Evolutionary conservation across 2,888 invertebrate genomes (phyloP).

Genomic region (Drosophila recens): DNA sequence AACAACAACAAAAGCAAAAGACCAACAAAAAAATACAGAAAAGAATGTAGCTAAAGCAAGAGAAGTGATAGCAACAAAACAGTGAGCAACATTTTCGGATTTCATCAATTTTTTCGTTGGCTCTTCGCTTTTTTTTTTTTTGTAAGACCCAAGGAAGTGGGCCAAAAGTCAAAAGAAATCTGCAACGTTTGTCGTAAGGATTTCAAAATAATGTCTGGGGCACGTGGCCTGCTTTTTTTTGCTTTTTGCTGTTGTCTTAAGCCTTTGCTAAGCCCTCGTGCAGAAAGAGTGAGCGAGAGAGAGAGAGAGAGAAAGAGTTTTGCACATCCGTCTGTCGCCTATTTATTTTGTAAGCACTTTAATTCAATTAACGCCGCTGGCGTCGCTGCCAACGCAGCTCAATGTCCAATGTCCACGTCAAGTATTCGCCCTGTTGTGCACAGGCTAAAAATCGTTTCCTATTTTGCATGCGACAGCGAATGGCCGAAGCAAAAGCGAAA

Average conservation of each 20-base stretch:
- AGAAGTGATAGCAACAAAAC: conserved; percentile 48
- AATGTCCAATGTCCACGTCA: conserved; percentile 73
- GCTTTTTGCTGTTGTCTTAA: conserved; percentile 3
- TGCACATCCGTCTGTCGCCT: conserved; percentile 60
- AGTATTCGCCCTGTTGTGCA: conserved; percentile 66
- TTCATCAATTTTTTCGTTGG: conserved; percentile 44
- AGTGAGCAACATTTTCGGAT: conserved; percentile 40
- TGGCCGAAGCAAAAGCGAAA: conserved; percentile 48
- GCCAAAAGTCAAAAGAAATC: conserved; percentile 39
- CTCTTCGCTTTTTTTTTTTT: conserved; percentile 25
- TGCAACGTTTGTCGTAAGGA: conserved; percentile 48
- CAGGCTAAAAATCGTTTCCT: conserved; percentile 70
- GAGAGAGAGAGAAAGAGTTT: conserved; percentile 19
- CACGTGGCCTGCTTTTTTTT: conserved; percentile 42
- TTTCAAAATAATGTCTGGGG: conserved; percentile 29
- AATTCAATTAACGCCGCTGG: conserved; percentile 76
- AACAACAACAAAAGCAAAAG: conserved; percentile 37
- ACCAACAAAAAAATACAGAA: conserved; percentile 35
- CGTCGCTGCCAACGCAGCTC: conserved; percentile 66
- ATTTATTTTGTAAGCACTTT: conserved; percentile 69
- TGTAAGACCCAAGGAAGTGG: conserved; percentile 50
- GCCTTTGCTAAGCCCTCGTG: conserved; percentile 18
- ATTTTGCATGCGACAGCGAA: conserved; percentile 66
- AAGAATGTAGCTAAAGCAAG: conserved; percentile 69
- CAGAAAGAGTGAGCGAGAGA: conserved; percentile 3